A percentile compares a stretch with the other conserved stretches of the same genome.
Evolutionary conservation across 2,113 vertebrate genomes (phyloP).

Genomic region (Cebidichthys violaceus): DNA sequence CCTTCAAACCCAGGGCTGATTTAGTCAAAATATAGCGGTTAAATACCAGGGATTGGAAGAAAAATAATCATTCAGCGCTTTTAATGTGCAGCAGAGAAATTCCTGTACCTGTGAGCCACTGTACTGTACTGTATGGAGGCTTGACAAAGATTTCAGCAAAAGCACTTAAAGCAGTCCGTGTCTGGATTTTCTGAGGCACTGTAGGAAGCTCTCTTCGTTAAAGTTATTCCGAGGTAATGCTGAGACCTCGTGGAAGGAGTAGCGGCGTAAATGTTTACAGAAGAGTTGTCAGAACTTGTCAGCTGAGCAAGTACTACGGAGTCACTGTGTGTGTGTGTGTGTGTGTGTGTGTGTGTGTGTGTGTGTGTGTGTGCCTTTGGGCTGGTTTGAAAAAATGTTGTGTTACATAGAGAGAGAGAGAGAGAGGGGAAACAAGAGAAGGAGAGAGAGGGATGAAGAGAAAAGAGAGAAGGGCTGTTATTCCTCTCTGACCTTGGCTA

Average conservation of each 20-base stretch:
- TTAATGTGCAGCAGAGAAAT: slow-evolving; percentile 18
- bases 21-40: slow-evolving; percentile 37
- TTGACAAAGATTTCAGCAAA: slow-evolving; percentile 15
- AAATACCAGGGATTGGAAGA: slow-evolving; percentile 26
- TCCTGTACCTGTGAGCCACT: slow-evolving; percentile 6
- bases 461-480: slow-evolving; percentile 63
- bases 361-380: slow-evolving; percentile 34
- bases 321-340: slow-evolving; percentile 49
- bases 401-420: slow-evolving; percentile 8
- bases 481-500: slow-evolving; percentile 80
- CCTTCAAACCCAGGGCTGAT: slow-evolving; percentile 83
- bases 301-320: slow-evolving; percentile 52
- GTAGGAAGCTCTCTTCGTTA: slow-evolving; percentile 36
- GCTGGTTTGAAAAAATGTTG: slow-evolving; percentile 45
- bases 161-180: slow-evolving; percentile 16
- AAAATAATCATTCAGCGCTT: slow-evolving; percentile 42
- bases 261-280: slow-evolving; percentile 69
- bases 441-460: slow-evolving; percentile 48
- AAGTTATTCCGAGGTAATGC: slow-evolving; percentile 50
- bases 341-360: too few relatives aligned
- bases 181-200: slow-evolving; percentile 26
- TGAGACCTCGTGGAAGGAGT: slow-evolving; percentile 52
- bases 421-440: slow-evolving; percentile 31
- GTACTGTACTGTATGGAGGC: not conserved
- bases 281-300: slow-evolving; percentile 77